phyloP scores from a whole-genome alignment of 2,113 vertebrate species.

The Leptobrachium ailaonicum region DNA sequence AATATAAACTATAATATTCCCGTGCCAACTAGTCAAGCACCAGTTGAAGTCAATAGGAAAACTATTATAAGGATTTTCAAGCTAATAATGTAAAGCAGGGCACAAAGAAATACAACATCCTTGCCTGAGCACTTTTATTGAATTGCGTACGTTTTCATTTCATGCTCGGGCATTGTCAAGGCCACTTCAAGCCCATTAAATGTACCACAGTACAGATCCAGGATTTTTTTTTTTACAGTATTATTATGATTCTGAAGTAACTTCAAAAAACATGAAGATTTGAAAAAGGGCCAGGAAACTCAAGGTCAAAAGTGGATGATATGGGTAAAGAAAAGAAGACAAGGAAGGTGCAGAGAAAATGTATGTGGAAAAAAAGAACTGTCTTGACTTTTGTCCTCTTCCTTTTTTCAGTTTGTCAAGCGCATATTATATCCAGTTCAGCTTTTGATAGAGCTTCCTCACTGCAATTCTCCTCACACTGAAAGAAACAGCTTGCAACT shows the following conservation, averaged over 20 bases:
- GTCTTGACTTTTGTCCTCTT: constrained; percentile 17
- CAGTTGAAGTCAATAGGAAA: no score
- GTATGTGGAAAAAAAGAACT: constrained; percentile 9
- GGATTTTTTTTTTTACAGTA: constrained; percentile 12
- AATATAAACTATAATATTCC: no score
- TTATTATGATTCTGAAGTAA: neutral
- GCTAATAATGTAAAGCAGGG: no score
- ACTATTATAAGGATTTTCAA: no score
- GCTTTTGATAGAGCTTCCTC: constrained; percentile 19
- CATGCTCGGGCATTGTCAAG: neutral
- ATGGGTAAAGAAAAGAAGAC: constrained; percentile 6
- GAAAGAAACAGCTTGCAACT: neutral
- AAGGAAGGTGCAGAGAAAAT: neutral
- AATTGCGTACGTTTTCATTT: no score
- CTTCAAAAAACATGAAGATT: neutral
- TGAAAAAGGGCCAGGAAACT: constrained; percentile 11
- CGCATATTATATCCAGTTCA: constrained; percentile 7
- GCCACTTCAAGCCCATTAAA: neutral
- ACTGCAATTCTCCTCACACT: neutral
- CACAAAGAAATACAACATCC: no score
- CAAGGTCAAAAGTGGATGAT: constrained; percentile 20
- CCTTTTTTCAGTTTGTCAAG: constrained; percentile 7
- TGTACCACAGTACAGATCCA: neutral
- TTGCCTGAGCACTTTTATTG: no score
- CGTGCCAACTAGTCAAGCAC: no score